Conservation (phyloP, 2,888 invertebrate species). For the Agrotis ipsilon region DNA sequence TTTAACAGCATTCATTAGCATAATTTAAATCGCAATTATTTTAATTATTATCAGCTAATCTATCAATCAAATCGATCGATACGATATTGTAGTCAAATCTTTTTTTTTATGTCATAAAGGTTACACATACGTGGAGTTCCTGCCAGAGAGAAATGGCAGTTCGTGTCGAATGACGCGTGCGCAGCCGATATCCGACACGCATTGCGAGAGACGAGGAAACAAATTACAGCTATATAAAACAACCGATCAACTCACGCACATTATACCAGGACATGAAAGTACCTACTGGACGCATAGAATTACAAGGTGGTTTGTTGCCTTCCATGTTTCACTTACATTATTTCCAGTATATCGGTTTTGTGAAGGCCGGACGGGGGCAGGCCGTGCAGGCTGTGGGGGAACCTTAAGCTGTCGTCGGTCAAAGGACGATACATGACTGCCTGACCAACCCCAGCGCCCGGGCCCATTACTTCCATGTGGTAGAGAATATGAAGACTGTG, state of each 20-base stretch:
- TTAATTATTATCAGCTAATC: conserved; percentile 9
- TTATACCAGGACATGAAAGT: conserved; percentile 77
- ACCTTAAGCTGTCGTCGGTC: conserved; percentile 88
- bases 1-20: conserved; percentile 15
- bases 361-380: conserved; percentile 83
- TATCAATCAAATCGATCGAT: conserved; percentile 12
- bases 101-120: conserved; percentile 17
- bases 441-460: conserved; percentile 90
- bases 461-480: conserved; percentile 91
- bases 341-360: conserved; percentile 80
- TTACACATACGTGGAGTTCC: conserved; percentile 50
- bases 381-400: conserved; percentile 86
- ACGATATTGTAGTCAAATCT: conserved; percentile 6
- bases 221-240: conserved; percentile 73
- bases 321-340: conserved; percentile 77
- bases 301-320: conserved; percentile 47
- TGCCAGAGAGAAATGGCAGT: conserved; percentile 74
- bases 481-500: conserved; percentile 89
- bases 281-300: conserved; percentile 58
- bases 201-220: conserved; percentile 86
- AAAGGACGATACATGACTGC: conserved; percentile 89
- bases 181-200: conserved; percentile 83
- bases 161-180: conserved; percentile 81
- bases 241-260: conserved; percentile 73
- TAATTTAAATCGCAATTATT: conserved; percentile 3